Conservation (phyloP, 2,113 vertebrate genomes). For the Connochaetes taurinus region DNA sequence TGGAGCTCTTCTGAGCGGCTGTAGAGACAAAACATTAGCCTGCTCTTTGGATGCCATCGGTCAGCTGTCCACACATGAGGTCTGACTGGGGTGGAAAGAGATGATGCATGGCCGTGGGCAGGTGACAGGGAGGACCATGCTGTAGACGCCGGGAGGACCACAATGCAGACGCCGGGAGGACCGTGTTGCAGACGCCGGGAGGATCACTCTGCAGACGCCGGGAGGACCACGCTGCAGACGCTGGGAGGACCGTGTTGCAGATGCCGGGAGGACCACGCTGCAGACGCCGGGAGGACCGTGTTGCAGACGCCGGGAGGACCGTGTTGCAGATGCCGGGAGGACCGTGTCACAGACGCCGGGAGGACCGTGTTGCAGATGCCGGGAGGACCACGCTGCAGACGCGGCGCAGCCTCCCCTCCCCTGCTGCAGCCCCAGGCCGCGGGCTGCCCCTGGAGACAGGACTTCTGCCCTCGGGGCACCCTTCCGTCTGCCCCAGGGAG, state of each 20-base stretch:
- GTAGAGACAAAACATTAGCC: not conserved
- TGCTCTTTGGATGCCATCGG: not conserved
- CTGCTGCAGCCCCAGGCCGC: accelerated
- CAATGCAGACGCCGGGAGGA: accelerated
- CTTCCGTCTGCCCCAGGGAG: not conserved
- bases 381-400: not conserved
- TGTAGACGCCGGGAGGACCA: not conserved
- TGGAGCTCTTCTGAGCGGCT: accelerated
- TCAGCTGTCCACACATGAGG: not conserved
- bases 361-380: accelerated
- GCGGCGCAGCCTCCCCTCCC: not conserved
- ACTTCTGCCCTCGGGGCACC: no score
- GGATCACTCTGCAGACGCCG: accelerated
- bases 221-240: accelerated
- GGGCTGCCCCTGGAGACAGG: not conserved
- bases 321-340: accelerated
- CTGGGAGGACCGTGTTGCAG: not conserved
- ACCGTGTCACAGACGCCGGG: accelerated
- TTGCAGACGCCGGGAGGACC: accelerated
- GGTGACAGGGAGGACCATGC: accelerated
- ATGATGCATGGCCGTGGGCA: not conserved
- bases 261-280: not conserved
- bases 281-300: accelerated
- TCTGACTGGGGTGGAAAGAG: not conserved
- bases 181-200: accelerated